These are phyloP conservation scores for Gerris lacustris DNA, from an alignment of 2,888 invertebrate genomes.

Conservation along the genomic window DNA sequence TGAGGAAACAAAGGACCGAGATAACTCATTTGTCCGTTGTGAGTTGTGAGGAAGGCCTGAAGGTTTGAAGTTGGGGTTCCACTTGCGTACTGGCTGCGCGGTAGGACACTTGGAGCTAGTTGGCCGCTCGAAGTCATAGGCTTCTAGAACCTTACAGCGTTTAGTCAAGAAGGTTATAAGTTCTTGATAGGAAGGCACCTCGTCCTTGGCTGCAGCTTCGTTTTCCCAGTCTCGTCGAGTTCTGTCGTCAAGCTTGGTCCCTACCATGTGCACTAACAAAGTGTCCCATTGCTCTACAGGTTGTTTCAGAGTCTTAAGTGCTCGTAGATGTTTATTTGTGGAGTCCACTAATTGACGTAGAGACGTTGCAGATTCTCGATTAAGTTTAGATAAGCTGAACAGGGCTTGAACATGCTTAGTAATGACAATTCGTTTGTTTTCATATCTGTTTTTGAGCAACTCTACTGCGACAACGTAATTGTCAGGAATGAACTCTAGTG, in stretches of 20 bases:
- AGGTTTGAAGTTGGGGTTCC: too few species aligned
- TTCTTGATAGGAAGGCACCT: neutral
- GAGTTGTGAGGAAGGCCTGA: neutral
- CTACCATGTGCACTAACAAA: neutral
- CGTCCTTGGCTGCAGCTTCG: slow-evolving; percentile 1
- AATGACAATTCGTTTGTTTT: slow-evolving; percentile 4
- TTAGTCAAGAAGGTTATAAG: neutral
- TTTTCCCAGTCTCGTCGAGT: slow-evolving; percentile 12
- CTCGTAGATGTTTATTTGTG: neutral
- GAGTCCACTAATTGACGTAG: neutral
- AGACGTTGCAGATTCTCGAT: neutral
- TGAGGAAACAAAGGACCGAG: neutral
- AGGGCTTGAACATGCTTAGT: slow-evolving; percentile 11
- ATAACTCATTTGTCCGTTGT: neutral
- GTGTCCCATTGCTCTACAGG: slow-evolving; percentile 14
- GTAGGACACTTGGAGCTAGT: too few species aligned
- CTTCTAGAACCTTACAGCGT: slow-evolving; percentile 2
- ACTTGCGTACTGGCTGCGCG: too few species aligned
- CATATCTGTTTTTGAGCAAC: neutral
- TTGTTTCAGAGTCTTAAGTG: slow-evolving; percentile 3
- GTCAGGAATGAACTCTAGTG: neutral
- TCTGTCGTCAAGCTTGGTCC: slow-evolving; percentile 4
- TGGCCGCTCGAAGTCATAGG: neutral
- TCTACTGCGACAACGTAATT: slow-evolving; percentile 6
- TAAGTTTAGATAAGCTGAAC: slow-evolving; percentile 5